Evolutionary conservation across 2,113 vertebrate genomes (phyloP), one percentile per base, ranked within the genome.

Genomic region (Tiliqua scincoides): DNA sequence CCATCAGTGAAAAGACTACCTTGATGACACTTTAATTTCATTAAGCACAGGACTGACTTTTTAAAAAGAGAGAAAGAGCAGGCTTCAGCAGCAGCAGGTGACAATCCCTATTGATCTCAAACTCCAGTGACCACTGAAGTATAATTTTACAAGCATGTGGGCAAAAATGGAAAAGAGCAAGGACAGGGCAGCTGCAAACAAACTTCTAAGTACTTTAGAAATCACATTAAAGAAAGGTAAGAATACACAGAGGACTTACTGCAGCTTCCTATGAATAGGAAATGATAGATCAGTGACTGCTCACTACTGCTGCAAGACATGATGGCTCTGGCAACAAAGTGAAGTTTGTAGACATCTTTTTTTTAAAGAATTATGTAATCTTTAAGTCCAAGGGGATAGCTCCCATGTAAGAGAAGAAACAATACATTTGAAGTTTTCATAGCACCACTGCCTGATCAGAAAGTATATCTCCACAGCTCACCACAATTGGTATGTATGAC

Each of bases 11-110:
- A 40, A 86, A 54, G 35, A 77, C 48, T 72, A 68, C 90, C 94
- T 82, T 85, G 85, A 90, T 91, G 65, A 90, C 94, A 91, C 82
- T 86, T 87, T 88, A 90, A 94, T 91, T 92, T 87, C 84, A 93
- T 85, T 82, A 91, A 94, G 52, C 83, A 73, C 79, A 88, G 65
- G 68, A 84, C 30, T 90, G 84, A 91, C 89, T 84, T 82, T 85
- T 80, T 89, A 85, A 87, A 87, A 21, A 71, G 57, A 71, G 7
- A 68, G 48, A 30, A 25, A 14, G 21, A 52, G 75, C 67, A 89
- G 85, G 59, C 85, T 86, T 89, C 89, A 57, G 67, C 32, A 87
- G 75, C 85, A 92, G 91, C 87, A 93, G 92, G 57, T 65, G 82
- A 87, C 89, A 43, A 89, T 91, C 90, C 32, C 89, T 81, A 90